phyloP scores from a whole-genome alignment of 1,140 invertebrate species.

The Drosophila lacteicornis region DNA sequence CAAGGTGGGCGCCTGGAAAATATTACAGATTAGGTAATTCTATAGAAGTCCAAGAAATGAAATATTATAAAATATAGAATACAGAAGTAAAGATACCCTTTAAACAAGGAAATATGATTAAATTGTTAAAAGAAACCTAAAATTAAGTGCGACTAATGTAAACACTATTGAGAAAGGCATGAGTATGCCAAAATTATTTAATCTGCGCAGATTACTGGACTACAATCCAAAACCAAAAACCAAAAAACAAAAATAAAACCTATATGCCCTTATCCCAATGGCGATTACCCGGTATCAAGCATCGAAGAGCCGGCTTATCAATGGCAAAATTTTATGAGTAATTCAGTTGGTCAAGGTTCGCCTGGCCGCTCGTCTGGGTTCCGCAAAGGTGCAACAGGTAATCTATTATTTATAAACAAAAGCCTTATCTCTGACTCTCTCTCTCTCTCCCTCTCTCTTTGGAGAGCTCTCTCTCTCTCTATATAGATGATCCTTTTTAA shows the following conservation, averaged over 20 bases:
- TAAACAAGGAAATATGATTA: too few relatives aligned
- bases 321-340: slow-evolving; percentile 70
- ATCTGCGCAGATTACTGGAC: background rate
- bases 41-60: too few relatives aligned
- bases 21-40: background rate
- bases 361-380: slow-evolving; percentile 68
- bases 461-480: background rate
- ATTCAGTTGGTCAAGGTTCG: slow-evolving; percentile 78
- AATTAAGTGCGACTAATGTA: background rate
- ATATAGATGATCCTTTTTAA: slow-evolving; percentile 55
- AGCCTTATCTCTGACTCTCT: slow-evolving; percentile 45
- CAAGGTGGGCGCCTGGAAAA: slow-evolving; percentile 71
- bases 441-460: background rate
- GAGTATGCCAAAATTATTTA: background rate
- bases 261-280: slow-evolving; percentile 22
- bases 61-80: too few relatives aligned
- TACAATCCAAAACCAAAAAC: background rate
- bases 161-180: slow-evolving; percentile 1
- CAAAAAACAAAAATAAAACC: background rate
- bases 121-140: too few relatives aligned
- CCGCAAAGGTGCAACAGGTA: slow-evolving; percentile 76
- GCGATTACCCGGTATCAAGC: slow-evolving; percentile 30
- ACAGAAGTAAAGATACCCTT: too few relatives aligned
- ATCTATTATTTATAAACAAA: slow-evolving; percentile 77
- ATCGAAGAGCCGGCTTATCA: slow-evolving; percentile 54